Percentiles rank a stretch among this genome's conserved stretches.
Conservation (phyloP, 2,888 invertebrate species). For the Ctenicera cuprea region DNA sequence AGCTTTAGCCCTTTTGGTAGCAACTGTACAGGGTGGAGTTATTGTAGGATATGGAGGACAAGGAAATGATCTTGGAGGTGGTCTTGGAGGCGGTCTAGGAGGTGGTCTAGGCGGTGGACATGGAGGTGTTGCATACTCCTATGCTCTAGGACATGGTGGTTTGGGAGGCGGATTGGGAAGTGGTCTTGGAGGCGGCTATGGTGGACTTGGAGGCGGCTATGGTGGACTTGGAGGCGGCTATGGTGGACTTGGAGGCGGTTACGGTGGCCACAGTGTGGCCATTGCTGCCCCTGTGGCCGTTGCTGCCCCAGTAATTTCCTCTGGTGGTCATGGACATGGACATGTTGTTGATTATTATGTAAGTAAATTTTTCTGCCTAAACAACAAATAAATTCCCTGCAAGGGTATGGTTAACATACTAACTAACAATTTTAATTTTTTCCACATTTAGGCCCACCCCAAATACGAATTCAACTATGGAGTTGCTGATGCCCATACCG, state of each 20-base stretch:
- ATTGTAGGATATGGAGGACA: slow-evolving; percentile 8
- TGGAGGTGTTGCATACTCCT: neutral
- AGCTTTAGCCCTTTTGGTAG: neutral
- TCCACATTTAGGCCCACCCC: slow-evolving; percentile 76
- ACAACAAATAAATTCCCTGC: too few relatives aligned
- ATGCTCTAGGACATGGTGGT: slow-evolving; percentile 1
- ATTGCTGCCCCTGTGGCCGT: slow-evolving; percentile 10
- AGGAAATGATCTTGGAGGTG: neutral
- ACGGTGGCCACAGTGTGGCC: neutral
- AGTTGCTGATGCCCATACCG: slow-evolving; percentile 76
- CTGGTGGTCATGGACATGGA: slow-evolving; percentile 58
- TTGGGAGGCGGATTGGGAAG: neutral
- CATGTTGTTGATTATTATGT: slow-evolving; percentile 34
- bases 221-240: neutral
- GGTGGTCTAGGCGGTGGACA: neutral
- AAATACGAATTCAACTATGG: slow-evolving; percentile 77
- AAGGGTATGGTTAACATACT: too few relatives aligned
- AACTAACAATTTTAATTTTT: neutral
- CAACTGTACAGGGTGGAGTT: neutral
- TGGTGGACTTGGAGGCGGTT: neutral
- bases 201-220: neutral
- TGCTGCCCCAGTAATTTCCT: slow-evolving; percentile 18
- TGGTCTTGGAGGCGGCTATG: neutral
- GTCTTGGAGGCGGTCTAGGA: neutral
- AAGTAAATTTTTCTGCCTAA: too few relatives aligned